Conservation (phyloP, 2,888 invertebrate genomes). For the Tipula vernalis region DNA sequence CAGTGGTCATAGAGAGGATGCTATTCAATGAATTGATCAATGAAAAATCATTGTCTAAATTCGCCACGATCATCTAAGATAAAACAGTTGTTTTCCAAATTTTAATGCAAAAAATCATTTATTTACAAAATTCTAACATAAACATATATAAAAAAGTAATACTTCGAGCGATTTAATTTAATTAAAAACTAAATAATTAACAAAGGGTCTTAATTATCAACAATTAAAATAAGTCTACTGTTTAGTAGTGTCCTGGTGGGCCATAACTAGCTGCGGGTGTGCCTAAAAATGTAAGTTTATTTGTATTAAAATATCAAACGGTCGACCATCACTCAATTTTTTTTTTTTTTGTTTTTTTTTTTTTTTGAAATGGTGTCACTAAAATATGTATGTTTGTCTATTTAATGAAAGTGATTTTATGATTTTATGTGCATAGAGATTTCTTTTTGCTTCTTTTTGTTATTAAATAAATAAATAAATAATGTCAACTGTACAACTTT, state of each 20-base stretch:
- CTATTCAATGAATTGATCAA: too few relatives aligned
- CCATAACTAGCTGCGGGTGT: conserved; percentile 30
- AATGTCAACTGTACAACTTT: not conserved
- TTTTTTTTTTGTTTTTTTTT: too few relatives aligned
- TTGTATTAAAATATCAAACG: not conserved
- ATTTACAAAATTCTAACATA: not conserved
- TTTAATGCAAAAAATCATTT: not conserved
- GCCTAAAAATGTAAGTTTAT: not conserved
- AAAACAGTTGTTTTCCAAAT: not conserved
- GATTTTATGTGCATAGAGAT: not conserved
- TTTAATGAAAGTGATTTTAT: not conserved
- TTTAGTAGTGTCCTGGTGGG: conserved; percentile 44
- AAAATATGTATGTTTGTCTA: not conserved
- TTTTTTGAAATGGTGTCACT: not conserved
- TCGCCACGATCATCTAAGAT: not conserved
- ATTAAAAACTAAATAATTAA: not conserved
- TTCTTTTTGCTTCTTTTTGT: not conserved
- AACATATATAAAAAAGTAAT: not conserved
- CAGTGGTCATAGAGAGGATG: too few relatives aligned
- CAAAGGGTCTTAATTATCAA: not conserved
- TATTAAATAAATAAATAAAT: not conserved
- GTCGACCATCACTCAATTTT: too few relatives aligned
- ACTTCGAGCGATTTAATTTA: not conserved
- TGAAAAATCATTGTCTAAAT: too few relatives aligned
- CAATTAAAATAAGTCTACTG: not conserved